Evolutionary conservation across 2,797 vertebrate genomes (phyloP), one percentile per base, ranked within the genome.

Genomic region (Lutjanus argentimaculatus): DNA sequence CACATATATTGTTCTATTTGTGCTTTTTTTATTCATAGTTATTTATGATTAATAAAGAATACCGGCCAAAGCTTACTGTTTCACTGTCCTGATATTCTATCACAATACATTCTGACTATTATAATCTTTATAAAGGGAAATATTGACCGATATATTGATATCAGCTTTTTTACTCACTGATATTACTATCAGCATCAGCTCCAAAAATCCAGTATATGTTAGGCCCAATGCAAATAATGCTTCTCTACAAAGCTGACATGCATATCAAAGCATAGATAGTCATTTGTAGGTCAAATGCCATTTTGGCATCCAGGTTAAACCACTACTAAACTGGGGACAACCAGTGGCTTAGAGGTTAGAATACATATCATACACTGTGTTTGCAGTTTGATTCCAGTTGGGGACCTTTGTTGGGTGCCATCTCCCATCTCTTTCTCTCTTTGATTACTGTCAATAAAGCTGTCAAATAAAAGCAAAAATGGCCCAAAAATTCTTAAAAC

Each of bases 211-310:
- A 36, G 6, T 36, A 36, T 36, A 36, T 6, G 30, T 36, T 36
- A 3, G 6, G 30, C 30, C 30, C 6, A 36, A 36, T 36, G 22
- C 43, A 58, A 49, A 43, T 25, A 40, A 67, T 48, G 42, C 30
- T 61, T 73, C 67, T 78, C 30, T 45, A 49, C n/a, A 62, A 45
- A 67, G 42, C 56, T 64, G 52, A 57, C 9, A 17, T 70, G 16
- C 10, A 63, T 15, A 43, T 55, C 8, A 43, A 42, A 58, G 43
- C n/a, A 52, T 52, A 65, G 19, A 72, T 74, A 9, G 10, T 58
- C 7, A 42, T 25, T 43, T 78, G 36, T 68, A 25, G 55, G 46
- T 73, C 15, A 67, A 70, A 73, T 53, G 16, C 8, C 5, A 21
- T 19, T 57, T 66, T 79, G 46, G 4, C 45, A 25, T 69, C 25